A percentile compares a stretch with the other conserved stretches of the same genome.
These are phyloP conservation scores for Apus apus DNA, from an alignment of 2,113 vertebrate genomes.

Conservation along the genomic window DNA sequence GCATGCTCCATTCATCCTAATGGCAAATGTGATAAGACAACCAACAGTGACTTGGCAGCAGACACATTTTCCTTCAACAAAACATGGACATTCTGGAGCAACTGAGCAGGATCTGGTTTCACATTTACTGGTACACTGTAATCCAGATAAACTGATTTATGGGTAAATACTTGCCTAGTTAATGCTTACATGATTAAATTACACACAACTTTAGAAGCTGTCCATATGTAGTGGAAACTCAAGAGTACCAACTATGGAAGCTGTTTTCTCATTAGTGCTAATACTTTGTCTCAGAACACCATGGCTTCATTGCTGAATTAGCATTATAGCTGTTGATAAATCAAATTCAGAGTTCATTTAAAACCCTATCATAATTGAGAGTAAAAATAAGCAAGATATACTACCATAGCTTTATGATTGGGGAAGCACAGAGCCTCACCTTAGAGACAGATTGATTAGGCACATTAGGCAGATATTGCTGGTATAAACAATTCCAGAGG, in stretches of 20 bases:
- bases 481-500: slow-evolving; percentile 2
- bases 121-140: background rate
- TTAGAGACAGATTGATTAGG: slow-evolving; percentile 7
- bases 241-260: background rate
- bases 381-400: slow-evolving; percentile 41
- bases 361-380: slow-evolving; percentile 23
- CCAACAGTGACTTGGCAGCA: background rate
- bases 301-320: slow-evolving; percentile 34
- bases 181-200: background rate
- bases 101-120: background rate
- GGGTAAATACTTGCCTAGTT: background rate
- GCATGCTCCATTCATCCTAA: background rate
- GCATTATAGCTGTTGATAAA: slow-evolving; percentile 36
- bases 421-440: background rate
- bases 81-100: background rate
- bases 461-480: slow-evolving; percentile 14
- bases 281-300: slow-evolving; percentile 23
- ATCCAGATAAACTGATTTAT: background rate
- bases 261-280: slow-evolving; percentile 44
- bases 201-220: background rate
- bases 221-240: background rate
- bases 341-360: slow-evolving; percentile 41
- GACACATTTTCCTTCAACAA: background rate
- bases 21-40: background rate
- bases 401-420: background rate